Conservation (phyloP, 1,140 invertebrate species). For the Mizuhopecten yessoensis region DNA sequence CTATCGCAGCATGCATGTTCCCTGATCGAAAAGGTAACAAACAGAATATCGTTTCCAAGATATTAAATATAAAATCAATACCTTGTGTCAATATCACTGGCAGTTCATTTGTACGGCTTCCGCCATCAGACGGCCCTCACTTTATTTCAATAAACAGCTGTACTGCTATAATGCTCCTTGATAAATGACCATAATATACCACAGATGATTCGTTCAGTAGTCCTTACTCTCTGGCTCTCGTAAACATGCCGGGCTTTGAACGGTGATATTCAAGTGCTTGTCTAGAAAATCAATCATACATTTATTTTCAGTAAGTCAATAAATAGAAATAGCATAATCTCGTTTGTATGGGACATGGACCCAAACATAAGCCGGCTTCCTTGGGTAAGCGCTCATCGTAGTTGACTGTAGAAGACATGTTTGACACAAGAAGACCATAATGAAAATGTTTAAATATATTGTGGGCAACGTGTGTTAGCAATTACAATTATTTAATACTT, state of each 20-base stretch:
- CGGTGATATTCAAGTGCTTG: neutral
- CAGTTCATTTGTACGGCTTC: neutral
- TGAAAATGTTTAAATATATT: neutral
- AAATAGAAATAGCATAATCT: neutral
- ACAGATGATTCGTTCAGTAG: neutral
- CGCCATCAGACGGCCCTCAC: neutral
- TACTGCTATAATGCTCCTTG: neutral
- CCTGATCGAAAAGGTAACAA: neutral
- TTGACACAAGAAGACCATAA: neutral
- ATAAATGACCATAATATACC: neutral
- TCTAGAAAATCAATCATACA: constrained; percentile 10
- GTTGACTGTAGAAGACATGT: neutral
- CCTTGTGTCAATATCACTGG: neutral
- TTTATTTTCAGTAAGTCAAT: neutral
- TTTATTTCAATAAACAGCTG: neutral
- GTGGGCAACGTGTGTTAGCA: no score
- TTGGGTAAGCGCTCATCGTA: neutral
- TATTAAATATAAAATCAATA: neutral
- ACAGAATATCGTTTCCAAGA: neutral
- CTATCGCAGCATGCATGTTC: no score
- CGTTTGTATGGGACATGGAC: neutral
- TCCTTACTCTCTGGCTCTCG: neutral
- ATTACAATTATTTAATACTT: no score
- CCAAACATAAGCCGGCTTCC: neutral
- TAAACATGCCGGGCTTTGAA: neutral